A percentile compares a stretch with the other conserved stretches of the same genome.
These are phyloP conservation scores for Rhamphomyia laevipes DNA, from an alignment of 2,888 invertebrate species.

Conservation along the genomic window DNA sequence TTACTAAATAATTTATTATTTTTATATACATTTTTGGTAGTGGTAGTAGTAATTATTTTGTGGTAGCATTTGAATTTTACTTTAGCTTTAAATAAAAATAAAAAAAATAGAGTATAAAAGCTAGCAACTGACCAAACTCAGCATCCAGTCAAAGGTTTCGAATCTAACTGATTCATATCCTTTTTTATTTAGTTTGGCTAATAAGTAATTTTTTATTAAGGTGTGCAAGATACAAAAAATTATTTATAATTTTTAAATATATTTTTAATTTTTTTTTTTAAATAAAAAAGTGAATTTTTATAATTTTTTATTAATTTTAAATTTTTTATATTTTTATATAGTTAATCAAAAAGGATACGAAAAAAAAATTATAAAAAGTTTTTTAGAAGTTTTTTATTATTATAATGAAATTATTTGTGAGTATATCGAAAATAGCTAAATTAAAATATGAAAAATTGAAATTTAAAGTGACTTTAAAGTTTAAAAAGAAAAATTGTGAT, in stretches of 20 bases:
- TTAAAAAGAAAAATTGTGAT: constrained; percentile 8
- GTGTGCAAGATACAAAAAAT: background rate
- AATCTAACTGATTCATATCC: constrained; percentile 38
- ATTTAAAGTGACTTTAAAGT: constrained; percentile 11
- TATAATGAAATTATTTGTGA: constrained; percentile 18
- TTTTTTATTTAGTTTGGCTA: constrained; percentile 20
- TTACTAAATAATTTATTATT: constrained; percentile 3
- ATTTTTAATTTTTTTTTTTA: constrained; percentile 1
- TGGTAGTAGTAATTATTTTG: background rate
- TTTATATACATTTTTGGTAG: background rate
- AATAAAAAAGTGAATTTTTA: constrained; percentile 14
- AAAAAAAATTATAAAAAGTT: no score
- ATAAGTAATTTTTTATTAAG: constrained; percentile 10
- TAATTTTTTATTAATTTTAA: constrained; percentile 5
- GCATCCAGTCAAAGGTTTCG: constrained; percentile 41
- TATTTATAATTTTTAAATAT: no score
- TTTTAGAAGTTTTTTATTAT: constrained; percentile 6
- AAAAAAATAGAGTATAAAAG: constrained; percentile 32
- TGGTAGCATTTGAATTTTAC: background rate
- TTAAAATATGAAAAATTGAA: no score
- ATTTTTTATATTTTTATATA: constrained; percentile 6
- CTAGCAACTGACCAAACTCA: constrained; percentile 37
- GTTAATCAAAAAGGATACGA: no score
- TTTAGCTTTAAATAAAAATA: background rate
- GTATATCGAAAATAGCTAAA: constrained; percentile 9